Conservation (phyloP, 2,797 vertebrate genomes). For the Danio jaintianensis region DNA sequence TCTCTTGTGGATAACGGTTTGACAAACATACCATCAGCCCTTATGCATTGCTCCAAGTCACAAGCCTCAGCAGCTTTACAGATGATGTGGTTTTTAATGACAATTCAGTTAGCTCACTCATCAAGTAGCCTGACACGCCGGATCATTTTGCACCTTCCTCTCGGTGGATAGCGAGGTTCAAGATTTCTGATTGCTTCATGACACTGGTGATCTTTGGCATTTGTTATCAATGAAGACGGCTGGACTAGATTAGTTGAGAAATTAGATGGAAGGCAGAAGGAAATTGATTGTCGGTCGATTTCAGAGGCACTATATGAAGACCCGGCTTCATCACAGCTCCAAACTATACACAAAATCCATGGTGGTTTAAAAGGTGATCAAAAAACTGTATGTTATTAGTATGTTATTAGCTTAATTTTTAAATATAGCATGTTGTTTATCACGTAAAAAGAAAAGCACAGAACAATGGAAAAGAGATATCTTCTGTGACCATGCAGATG, state of each 20-base stretch:
- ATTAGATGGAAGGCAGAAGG: conserved; percentile 37
- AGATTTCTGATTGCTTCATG: conserved; percentile 46
- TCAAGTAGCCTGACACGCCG: not conserved
- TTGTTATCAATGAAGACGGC: conserved; percentile 36
- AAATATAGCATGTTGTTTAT: not conserved
- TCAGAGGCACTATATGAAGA: conserved; percentile 34
- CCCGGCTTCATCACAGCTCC: conserved; percentile 1
- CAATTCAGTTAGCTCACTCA: not conserved
- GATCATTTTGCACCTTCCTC: conserved; percentile 25
- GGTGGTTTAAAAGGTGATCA: not conserved
- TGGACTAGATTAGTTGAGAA: conserved; percentile 34
- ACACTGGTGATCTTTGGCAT: conserved; percentile 51
- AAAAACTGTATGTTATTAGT: not conserved
- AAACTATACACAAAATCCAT: not conserved
- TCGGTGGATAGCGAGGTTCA: conserved; percentile 37
- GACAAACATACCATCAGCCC: not conserved
- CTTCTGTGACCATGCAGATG: not conserved
- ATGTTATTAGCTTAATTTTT: not conserved
- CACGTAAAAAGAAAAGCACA: not conserved
- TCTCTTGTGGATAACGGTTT: not conserved
- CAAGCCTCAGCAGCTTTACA: conserved; percentile 16
- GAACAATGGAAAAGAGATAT: not conserved
- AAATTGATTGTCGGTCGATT: conserved; percentile 50
- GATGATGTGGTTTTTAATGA: not conserved
- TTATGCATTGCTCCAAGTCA: conserved; percentile 4